These are phyloP conservation scores for Anagyrus pseudococci DNA, from an alignment of 2,888 invertebrate genomes.

Conservation along the genomic window DNA sequence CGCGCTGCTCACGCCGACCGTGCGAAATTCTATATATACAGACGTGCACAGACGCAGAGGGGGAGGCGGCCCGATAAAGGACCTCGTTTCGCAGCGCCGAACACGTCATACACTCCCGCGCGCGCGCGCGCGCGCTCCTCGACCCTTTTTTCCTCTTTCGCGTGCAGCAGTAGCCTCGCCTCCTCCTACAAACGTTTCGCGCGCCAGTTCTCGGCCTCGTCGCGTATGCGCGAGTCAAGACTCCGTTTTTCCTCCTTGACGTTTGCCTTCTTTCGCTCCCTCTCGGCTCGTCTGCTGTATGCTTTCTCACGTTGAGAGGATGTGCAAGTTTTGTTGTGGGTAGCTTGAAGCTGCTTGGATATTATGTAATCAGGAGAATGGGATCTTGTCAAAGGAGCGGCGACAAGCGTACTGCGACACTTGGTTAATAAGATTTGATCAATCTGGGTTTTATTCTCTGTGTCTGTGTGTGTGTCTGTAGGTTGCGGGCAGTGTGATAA, in stretches of 20 bases:
- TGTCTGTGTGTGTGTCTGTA: too few relatives aligned
- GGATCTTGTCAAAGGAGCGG: conserved; percentile 12
- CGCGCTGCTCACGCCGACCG: too few relatives aligned
- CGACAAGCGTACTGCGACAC: background rate
- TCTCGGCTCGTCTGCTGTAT: background rate
- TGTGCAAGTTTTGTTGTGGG: background rate
- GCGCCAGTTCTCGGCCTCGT: too few relatives aligned
- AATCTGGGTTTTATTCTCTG: too few relatives aligned
- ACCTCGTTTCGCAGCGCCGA: conserved; percentile 7
- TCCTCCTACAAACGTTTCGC: too few relatives aligned
- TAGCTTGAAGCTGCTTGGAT: background rate
- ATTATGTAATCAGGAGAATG: conserved; percentile 21
- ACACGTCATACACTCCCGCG: conserved; percentile 10
- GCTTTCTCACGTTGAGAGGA: background rate
- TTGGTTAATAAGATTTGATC: too few relatives aligned
- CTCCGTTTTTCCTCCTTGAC: background rate
- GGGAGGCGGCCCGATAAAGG: conserved; percentile 6
- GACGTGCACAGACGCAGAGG: too few relatives aligned
- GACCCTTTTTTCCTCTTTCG: conserved; percentile 1
- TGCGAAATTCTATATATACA: too few relatives aligned
- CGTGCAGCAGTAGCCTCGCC: too few relatives aligned
- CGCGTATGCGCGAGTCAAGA: background rate
- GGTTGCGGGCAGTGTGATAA: too few relatives aligned
- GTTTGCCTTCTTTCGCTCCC: background rate
- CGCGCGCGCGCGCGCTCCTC: background rate